phyloP scores from a whole-genome alignment of 92 coral and sea anemone species.

The Heliopora coerulea region DNA sequence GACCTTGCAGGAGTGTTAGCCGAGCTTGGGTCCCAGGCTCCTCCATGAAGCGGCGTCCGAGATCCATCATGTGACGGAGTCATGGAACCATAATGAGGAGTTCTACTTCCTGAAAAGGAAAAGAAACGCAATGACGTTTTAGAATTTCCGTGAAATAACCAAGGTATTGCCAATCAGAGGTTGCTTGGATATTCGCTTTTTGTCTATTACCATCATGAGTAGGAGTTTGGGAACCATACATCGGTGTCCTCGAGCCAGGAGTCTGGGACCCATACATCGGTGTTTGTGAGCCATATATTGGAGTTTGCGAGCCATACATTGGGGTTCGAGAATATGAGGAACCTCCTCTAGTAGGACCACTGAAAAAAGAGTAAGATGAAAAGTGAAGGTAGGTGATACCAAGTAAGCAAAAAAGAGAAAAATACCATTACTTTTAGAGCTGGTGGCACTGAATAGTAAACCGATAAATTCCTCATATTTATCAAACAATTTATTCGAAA shows the following conservation, averaged over 20 bases:
- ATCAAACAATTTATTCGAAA: too few relatives aligned
- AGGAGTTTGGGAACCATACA: slow-evolving; percentile 99
- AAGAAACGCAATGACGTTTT: neutral
- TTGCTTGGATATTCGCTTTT: too few relatives aligned
- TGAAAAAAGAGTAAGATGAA: slow-evolving; percentile 15
- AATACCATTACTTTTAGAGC: too few relatives aligned
- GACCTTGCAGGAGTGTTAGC: slow-evolving; percentile 94
- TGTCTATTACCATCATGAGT: slow-evolving; percentile 99
- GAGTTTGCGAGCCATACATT: slow-evolving; percentile 98
- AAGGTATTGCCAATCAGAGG: neutral
- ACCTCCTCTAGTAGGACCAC: slow-evolving; percentile 80
- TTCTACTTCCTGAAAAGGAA: slow-evolving; percentile 76
- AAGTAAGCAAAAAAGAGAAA: neutral
- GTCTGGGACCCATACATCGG: slow-evolving; percentile 99
- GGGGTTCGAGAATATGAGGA: slow-evolving; percentile 77
- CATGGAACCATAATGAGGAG: slow-evolving; percentile 99
- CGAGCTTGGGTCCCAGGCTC: slow-evolving; percentile 99
- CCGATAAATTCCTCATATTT: too few relatives aligned
- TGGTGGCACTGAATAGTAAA: too few relatives aligned
- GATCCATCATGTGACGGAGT: slow-evolving; percentile 99
- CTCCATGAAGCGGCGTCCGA: slow-evolving; percentile 98
- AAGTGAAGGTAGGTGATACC: neutral
- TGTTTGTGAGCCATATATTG: slow-evolving; percentile 97
- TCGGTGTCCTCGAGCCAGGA: slow-evolving; percentile 98
- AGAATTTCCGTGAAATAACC: neutral